These are phyloP conservation scores for Umimayanthus chanpuru DNA, from an alignment of 92 coral and sea anemone genomes.

Conservation along the genomic window DNA sequence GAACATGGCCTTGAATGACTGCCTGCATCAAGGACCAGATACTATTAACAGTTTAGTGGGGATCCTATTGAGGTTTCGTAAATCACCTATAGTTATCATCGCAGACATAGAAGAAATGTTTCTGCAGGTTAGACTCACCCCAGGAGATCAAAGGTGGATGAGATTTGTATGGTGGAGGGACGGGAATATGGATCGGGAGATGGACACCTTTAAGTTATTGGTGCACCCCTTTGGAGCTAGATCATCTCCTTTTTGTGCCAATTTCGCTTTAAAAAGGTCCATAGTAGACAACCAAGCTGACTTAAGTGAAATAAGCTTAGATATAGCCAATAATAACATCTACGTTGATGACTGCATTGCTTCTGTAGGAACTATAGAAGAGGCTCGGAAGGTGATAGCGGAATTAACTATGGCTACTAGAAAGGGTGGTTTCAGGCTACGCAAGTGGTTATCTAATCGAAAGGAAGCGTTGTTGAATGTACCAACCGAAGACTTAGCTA, in stretches of 20 bases:
- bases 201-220: too few species aligned
- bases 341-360: too few species aligned
- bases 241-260: neutral
- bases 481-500: too few species aligned
- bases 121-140: neutral
- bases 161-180: too few species aligned
- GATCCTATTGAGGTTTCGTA: too few species aligned
- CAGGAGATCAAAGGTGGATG: neutral
- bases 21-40: too few species aligned
- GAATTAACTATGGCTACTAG: slow-evolving; percentile 1
- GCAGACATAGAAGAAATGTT: neutral
- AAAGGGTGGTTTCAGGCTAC: too few species aligned
- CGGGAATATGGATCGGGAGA: too few species aligned
- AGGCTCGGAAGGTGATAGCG: neutral
- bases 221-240: too few species aligned
- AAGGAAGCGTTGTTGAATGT: too few species aligned
- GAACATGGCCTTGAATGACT: neutral
- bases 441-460: too few species aligned
- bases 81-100: neutral
- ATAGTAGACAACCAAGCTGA: neutral
- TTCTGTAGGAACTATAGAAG: neutral
- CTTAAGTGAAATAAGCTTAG: neutral
- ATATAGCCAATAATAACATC: neutral
- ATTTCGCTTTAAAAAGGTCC: neutral
- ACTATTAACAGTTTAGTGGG: too few species aligned